Percentiles rank a stretch among this genome's conserved stretches.
These are phyloP conservation scores for Hydrotaea cyrtoneurina DNA, from an alignment of 2,888 invertebrate species.

Conservation along the genomic window DNA sequence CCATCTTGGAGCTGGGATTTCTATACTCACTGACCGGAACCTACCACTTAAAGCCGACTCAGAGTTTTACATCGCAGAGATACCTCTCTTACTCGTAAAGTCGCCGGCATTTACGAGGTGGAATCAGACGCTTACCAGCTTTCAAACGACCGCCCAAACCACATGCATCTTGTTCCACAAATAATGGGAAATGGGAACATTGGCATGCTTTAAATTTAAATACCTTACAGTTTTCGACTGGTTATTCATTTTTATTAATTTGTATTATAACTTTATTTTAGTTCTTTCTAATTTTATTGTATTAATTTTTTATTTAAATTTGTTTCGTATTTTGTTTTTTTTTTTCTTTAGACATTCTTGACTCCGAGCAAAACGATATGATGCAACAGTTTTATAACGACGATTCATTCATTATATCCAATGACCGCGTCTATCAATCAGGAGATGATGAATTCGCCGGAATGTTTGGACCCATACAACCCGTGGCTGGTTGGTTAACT, in stretches of 20 bases:
- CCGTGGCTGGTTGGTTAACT: constrained; percentile 78
- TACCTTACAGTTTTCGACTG: neutral
- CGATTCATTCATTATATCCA: constrained; percentile 79
- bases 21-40: too few relatives aligned
- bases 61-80: too few relatives aligned
- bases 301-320: neutral
- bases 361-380: constrained; percentile 76
- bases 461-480: constrained; percentile 80
- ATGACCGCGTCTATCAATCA: constrained; percentile 80
- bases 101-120: too few relatives aligned
- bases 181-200: too few relatives aligned
- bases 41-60: too few relatives aligned
- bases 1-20: too few relatives aligned
- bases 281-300: constrained; percentile 10
- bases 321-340: constrained; percentile 26
- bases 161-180: too few relatives aligned
- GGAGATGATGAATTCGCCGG: constrained; percentile 80
- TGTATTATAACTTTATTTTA: constrained; percentile 31
- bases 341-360: constrained; percentile 75
- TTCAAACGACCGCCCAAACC: too few relatives aligned
- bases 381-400: constrained; percentile 80
- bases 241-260: constrained; percentile 22
- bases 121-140: too few relatives aligned
- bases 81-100: too few relatives aligned
- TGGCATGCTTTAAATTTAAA: neutral